Conservation (phyloP, 2,113 vertebrate genomes). For the Piprites chloris region DNA sequence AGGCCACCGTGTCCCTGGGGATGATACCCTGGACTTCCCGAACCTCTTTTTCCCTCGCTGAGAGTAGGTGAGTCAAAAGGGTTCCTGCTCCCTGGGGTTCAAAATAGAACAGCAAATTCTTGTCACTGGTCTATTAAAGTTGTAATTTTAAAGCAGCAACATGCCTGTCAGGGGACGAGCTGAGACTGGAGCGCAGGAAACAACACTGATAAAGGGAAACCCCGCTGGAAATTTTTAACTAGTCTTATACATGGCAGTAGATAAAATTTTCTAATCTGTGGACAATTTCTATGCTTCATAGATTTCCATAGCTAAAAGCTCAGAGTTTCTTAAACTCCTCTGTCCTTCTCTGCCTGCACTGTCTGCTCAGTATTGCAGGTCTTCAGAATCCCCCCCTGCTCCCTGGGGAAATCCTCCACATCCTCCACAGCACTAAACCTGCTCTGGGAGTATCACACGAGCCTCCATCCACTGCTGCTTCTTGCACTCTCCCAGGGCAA, state of each 20-base stretch:
- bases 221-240: not conserved
- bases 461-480: not conserved
- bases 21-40: not conserved
- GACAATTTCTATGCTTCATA: not conserved
- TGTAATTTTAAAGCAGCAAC: constrained; percentile 20
- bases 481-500: not conserved
- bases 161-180: not conserved
- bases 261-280: not conserved
- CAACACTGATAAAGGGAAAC: constrained; percentile 5
- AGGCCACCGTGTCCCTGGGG: not conserved
- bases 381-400: not conserved
- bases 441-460: not conserved
- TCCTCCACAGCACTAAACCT: not conserved
- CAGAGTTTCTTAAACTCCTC: not conserved
- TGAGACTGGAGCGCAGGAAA: not conserved
- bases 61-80: not conserved
- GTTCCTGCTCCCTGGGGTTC: not conserved
- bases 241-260: not conserved
- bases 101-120: not conserved
- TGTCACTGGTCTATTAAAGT: not conserved
- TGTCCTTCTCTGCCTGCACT: not conserved
- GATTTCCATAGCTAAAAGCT: not conserved
- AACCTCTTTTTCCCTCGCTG: not conserved
- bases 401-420: not conserved
- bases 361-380: not conserved